phyloP scores from a whole-genome alignment of 2,797 vertebrate genomes.

The Moxostoma hubbsi region DNA sequence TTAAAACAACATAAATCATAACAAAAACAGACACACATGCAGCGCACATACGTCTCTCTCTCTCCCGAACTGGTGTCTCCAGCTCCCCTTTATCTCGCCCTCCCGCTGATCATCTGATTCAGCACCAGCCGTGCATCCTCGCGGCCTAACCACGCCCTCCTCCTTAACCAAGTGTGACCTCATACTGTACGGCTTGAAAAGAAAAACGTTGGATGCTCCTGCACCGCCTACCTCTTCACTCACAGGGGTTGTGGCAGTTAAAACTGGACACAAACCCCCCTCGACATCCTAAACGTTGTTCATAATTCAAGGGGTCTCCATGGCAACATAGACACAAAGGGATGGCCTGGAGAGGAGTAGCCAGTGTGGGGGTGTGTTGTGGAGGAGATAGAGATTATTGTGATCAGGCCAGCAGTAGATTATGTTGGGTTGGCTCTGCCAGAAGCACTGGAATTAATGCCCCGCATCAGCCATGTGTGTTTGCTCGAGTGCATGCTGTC shows the following conservation, averaged over 20 bases:
- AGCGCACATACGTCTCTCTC: no score
- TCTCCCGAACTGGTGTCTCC: no score
- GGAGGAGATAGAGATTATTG: conserved; percentile 45
- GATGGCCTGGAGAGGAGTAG: conserved; percentile 55
- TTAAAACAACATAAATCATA: no score
- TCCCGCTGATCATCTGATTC: no score
- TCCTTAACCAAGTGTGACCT: not conserved
- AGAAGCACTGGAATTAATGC: not conserved
- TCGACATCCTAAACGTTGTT: conserved; percentile 61
- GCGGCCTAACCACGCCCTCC: no score
- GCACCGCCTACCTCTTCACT: conserved; percentile 36
- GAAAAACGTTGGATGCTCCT: conserved; percentile 27
- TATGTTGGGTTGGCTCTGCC: conserved; percentile 6
- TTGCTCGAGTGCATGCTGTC: no score
- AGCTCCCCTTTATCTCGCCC: no score
- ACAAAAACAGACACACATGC: no score
- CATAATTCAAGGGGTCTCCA: conserved; percentile 68
- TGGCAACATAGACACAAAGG: conserved; percentile 70
- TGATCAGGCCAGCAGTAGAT: conserved; percentile 45
- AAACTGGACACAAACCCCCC: conserved; percentile 53
- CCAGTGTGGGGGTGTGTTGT: conserved; percentile 41
- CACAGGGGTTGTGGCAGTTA: not conserved
- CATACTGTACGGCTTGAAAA: conserved; percentile 19
- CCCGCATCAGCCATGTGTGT: not conserved
- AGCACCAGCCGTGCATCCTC: no score